Base-by-base conservation (phyloP, 2,113 vertebrate genomes). In the Numida meleagris region DNA sequence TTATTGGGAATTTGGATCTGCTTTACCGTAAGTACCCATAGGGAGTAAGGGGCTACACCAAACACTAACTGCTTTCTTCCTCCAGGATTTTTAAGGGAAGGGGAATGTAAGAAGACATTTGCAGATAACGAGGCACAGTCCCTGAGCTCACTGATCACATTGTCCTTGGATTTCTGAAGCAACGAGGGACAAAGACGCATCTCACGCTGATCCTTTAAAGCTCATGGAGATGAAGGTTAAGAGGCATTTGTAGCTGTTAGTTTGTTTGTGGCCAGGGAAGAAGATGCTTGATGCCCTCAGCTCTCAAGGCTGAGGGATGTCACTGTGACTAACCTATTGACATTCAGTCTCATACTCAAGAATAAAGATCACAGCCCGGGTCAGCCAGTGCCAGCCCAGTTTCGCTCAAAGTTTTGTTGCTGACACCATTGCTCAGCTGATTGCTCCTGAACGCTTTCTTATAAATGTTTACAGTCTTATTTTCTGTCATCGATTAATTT, bases 151-250 rank as follows among this genome's bases (percentile, higher is more conserved):
- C 85, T 42, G 88, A 90, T 79, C 71, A 36, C 7, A 79, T 36
- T 90, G 91, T 68, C 71, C 89, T 51, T n/a, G 75, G 58, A 17
- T 89, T 82, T 92, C 86, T 89, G 86, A 86, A 34, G 78, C 78
- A 3, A 25, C 62, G 89, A 89, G 84, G 81, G 89, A 90, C 92
- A 89, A 74, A 92, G 90, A 50, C 55, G 55, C 81, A 50, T n/a
- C 78, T 76, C 91, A 50, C 48, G 86, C 77, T 90, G 92, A 81
- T 93, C 90, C 94, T 90, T 81, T 88, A 94, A 92, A 95, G 94
- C 95, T 90, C 88, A 72, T 84, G 90, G 92, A 94, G 94, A 94
- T 96, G 95, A 93, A 94, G 94, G 90, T 90, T 86, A 86, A 89
- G 91, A 94, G 66, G 90, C 94, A 90, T 95, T 94, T 96, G 92